A percentile compares a stretch with the other conserved stretches of the same genome.
Evolutionary conservation across 2,113 vertebrate species (phyloP).

Genomic region (Heliornis fulica): DNA sequence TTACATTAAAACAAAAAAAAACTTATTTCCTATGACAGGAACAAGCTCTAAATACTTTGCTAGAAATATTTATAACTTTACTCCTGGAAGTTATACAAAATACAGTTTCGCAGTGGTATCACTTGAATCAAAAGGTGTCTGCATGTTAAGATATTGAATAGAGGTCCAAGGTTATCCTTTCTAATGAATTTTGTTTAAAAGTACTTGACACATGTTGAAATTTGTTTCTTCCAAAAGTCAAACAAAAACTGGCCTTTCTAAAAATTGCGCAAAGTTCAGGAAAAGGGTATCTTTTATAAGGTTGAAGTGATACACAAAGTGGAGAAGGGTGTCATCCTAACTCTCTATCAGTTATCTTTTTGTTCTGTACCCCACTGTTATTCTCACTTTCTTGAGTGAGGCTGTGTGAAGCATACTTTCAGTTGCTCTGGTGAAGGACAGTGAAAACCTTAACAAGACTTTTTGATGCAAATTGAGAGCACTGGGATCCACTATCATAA

Average conservation of each 20-base stretch:
- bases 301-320: neutral
- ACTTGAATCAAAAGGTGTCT: neutral
- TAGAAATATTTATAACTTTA: constrained; percentile 31
- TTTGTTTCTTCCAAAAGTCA: constrained; percentile 8
- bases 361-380: fast-evolving
- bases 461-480: neutral
- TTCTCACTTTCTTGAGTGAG: neutral
- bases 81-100: constrained; percentile 12
- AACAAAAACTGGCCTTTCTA: constrained; percentile 12
- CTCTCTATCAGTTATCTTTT: neutral
- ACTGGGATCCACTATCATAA: neutral
- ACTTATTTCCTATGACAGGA: neutral
- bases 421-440: neutral
- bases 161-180: constrained; percentile 44
- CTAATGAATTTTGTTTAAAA: constrained; percentile 55
- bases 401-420: neutral
- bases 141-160: neutral
- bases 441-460: neutral
- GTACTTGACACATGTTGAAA: constrained; percentile 16
- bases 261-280: neutral
- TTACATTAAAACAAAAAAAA: neutral
- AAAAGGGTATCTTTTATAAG: neutral
- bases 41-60: neutral
- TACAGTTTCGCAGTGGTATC: constrained; percentile 13
- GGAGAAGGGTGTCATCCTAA: neutral